phyloP scores from a whole-genome alignment of 2,113 vertebrate genomes.

The Antidorcas marsupialis region DNA sequence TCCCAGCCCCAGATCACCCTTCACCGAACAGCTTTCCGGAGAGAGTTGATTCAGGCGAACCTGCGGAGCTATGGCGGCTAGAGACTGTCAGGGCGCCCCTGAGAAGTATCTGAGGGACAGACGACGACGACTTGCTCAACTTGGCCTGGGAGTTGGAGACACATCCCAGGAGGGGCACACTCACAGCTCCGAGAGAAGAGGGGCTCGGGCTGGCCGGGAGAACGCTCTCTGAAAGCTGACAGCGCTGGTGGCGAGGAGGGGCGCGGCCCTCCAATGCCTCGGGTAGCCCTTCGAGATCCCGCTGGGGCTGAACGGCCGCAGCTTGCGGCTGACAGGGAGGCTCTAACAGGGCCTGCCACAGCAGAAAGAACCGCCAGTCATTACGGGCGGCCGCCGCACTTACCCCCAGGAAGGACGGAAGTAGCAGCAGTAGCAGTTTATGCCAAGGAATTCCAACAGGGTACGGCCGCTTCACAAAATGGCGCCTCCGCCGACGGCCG shows the following conservation, averaged over 20 bases:
- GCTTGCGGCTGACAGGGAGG: neutral
- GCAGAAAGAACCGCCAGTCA: neutral
- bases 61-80: neutral
- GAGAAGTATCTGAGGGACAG: neutral
- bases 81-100: neutral
- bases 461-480: slow-evolving; percentile 78
- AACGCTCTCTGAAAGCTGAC: neutral
- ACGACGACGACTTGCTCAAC: neutral
- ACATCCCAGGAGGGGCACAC: neutral
- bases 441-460: neutral
- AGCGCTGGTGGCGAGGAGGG: neutral
- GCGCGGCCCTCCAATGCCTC: slow-evolving; percentile 3
- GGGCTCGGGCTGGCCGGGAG: neutral
- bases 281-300: neutral
- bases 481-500: slow-evolving; percentile 74
- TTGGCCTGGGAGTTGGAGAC: neutral
- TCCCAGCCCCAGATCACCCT: neutral
- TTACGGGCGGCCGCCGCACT: slow-evolving; percentile 1
- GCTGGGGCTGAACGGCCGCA: neutral
- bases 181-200: neutral
- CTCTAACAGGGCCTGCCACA: neutral
- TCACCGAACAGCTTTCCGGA: neutral
- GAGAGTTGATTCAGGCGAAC: neutral
- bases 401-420: slow-evolving; percentile 35
- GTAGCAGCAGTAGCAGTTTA: neutral